Evolutionary conservation across 1,140 invertebrate genomes (phyloP).

Genomic region (Metaphire vulgaris): DNA sequence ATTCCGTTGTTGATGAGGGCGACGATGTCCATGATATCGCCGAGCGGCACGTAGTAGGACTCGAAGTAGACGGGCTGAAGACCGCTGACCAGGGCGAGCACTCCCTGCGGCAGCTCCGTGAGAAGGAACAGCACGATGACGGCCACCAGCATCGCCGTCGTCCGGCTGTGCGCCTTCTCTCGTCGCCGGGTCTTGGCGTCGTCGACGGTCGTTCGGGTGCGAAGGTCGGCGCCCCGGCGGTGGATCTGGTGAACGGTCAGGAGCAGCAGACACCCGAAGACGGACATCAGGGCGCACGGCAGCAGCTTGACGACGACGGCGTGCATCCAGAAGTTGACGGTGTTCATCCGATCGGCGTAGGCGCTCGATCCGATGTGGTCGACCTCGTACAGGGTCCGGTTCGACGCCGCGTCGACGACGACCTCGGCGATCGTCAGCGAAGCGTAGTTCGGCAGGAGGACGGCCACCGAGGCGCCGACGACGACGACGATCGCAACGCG

Average conservation of each 20-base stretch:
- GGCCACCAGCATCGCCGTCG: background rate
- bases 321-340: conserved; percentile 41
- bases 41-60: conserved; percentile 48
- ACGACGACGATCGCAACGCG: background rate
- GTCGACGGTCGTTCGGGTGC: background rate
- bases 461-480: background rate
- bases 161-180: background rate
- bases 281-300: conserved; percentile 51
- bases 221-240: background rate
- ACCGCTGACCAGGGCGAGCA: conserved; percentile 45
- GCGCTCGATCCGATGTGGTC: background rate
- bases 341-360: conserved; percentile 26
- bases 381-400: background rate
- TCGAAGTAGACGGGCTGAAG: conserved; percentile 36
- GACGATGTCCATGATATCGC: conserved; percentile 82
- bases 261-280: conserved; percentile 51
- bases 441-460: background rate
- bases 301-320: conserved; percentile 45
- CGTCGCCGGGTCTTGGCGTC: background rate
- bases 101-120: background rate
- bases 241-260: conserved; percentile 35
- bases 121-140: background rate
- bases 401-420: background rate
- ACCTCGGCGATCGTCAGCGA: background rate
- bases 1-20: conserved; percentile 83